Base-by-base conservation (phyloP, 1,140 invertebrate genomes). In the Drosophila mayri region DNA sequence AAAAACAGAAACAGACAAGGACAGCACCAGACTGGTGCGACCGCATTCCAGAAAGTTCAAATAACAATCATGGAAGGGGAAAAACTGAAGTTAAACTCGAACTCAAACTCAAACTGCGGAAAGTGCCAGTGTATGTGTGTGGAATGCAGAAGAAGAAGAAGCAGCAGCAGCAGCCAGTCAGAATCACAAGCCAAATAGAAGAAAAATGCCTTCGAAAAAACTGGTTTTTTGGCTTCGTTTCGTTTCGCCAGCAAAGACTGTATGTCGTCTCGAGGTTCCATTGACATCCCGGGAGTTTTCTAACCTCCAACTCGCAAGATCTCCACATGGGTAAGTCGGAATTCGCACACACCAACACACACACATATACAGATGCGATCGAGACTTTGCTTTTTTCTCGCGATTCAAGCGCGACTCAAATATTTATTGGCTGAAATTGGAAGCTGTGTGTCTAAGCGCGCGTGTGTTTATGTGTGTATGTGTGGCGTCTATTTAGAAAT, bases 41-140 rank as follows among this genome's bases (percentile, higher is more conserved):
- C 87, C 80, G 80, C 87, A 91, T 91, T 91, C 87, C 87, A 90
- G 78, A 81, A 80, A 90, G 86, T 90, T 90, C 79, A 90, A 91
- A 88, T 87, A 87, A 71, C 84, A 67, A 76, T 73, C 63, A 54
- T 43, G 57, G 49, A 61, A 12, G 64, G 71, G 81, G 81, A 76
- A 80, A 84, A 81, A 79, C 60, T 76, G 64, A 84, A 76, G 79
- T 82, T 86, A 54, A 63, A 63, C 60, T 54, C 68, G 22, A 78
- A 76, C 54, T 78, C 41, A 46, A 61, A 58, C 47, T 79, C 40
- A 57, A 74, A 74, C 77, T 85, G 46, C 52, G 52, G 35, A 55
- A 38, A 68, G 54, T 80, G 60, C 58, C 72, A 60, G 79, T 78
- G 55, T 78, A 59, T 66, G 79, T 70, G 73, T 78, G 60, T 79